phyloP scores from a whole-genome alignment of 2,797 vertebrate genomes.

The Cuculus canorus region DNA sequence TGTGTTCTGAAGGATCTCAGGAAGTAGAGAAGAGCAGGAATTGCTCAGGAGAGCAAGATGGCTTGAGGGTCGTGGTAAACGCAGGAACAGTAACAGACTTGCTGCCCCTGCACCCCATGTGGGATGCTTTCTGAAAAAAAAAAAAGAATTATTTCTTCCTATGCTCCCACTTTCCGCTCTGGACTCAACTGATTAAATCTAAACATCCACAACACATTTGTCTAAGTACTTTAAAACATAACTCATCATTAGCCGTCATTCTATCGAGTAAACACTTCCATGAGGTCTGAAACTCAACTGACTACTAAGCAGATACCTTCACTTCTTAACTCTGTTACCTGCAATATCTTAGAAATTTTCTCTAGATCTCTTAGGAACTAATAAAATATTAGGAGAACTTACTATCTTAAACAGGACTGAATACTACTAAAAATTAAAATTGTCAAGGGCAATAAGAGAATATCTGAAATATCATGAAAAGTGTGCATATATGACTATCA shows the following conservation, averaged over 20 bases:
- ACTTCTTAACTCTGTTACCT: background rate
- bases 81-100: background rate
- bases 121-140: background rate
- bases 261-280: background rate
- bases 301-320: background rate
- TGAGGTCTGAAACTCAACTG: background rate
- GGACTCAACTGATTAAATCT: background rate
- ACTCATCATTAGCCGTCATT: background rate
- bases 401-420: background rate
- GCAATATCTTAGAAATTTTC: background rate
- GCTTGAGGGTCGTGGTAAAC: background rate
- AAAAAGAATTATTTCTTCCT: background rate
- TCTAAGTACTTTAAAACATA: background rate
- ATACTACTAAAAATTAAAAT: slow-evolving; percentile 23
- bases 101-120: rapidly evolving
- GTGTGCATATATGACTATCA: background rate
- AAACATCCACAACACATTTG: background rate
- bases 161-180: background rate
- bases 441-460: background rate
- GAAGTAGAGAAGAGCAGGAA: background rate
- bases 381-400: background rate
- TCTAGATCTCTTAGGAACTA: background rate
- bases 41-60: background rate
- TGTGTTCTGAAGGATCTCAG: background rate
- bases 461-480: slow-evolving; percentile 2